Percentiles rank a stretch among this genome's conserved stretches.
Conservation (phyloP, 92 coral and sea anemone species). For the Bergia puertoricense region DNA sequence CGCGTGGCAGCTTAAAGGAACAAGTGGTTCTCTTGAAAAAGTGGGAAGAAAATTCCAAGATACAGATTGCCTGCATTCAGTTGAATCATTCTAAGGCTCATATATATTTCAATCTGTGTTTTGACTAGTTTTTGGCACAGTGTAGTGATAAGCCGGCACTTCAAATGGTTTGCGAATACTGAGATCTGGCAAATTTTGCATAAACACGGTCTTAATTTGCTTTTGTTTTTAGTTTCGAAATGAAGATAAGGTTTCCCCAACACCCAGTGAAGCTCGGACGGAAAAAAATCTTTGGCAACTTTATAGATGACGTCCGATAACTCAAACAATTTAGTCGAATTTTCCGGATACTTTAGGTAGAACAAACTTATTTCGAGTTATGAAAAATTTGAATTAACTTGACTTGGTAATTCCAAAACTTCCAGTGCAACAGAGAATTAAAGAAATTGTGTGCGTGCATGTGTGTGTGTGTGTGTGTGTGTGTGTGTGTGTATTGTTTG, state of each 20-base stretch:
- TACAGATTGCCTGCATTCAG: not conserved
- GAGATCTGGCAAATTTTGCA: not conserved
- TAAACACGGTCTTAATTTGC: too few species aligned
- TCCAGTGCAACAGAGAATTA: too few species aligned
- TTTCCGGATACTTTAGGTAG: not conserved
- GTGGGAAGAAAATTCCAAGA: not conserved
- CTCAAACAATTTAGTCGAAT: not conserved
- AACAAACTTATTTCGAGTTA: not conserved
- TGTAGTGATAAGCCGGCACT: not conserved
- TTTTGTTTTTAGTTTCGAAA: not conserved
- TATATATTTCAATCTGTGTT: not conserved
- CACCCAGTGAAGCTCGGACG: not conserved
- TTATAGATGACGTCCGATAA: not conserved
- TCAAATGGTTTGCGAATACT: not conserved
- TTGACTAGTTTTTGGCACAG: not conserved
- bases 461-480: not conserved
- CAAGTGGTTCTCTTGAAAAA: not conserved
- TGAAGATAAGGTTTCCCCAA: not conserved
- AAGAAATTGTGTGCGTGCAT: not conserved
- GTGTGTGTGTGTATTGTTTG: too few species aligned
- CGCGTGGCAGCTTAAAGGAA: not conserved
- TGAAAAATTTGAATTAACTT: not conserved
- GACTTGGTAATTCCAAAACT: not conserved
- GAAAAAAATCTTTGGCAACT: too few species aligned
- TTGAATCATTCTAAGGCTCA: too few species aligned